Percentiles rank a stretch among this genome's conserved stretches.
These are phyloP conservation scores for Crotalus tigris DNA, from an alignment of 2,113 vertebrate genomes.

Conservation along the genomic window DNA sequence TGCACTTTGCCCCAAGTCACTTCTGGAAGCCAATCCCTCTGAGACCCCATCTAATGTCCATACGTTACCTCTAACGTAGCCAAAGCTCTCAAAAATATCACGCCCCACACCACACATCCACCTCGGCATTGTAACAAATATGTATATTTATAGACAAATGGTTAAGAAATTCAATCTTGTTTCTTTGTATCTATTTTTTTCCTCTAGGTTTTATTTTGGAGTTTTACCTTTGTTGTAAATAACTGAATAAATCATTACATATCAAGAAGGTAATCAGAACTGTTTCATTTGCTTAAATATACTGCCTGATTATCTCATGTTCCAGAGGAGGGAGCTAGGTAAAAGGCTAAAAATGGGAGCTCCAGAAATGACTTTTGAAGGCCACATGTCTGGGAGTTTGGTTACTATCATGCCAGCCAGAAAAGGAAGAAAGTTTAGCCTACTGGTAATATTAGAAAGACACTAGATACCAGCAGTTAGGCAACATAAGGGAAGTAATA, in stretches of 20 bases:
- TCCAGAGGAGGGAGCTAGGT: constrained; percentile 54
- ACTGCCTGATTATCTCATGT: neutral
- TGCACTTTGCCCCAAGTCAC: neutral
- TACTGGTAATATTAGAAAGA: constrained; percentile 9
- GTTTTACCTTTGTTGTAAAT: neutral
- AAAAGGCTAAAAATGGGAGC: neutral
- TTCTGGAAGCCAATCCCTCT: neutral
- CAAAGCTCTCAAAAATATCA: neutral
- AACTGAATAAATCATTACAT: neutral
- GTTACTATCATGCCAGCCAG: neutral
- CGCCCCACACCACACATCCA: neutral
- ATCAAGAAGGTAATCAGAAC: neutral
- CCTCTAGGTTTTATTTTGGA: neutral
- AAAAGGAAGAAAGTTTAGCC: neutral
- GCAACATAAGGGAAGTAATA: rapidly evolving
- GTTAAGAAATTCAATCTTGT: neutral
- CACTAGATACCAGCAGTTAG: neutral
- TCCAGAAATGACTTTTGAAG: neutral
- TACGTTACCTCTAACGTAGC: neutral
- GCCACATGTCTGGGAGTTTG: neutral
- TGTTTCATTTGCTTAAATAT: neutral
- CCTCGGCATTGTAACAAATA: neutral
- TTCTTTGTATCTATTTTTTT: neutral
- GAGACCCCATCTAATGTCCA: neutral
- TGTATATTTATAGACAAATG: neutral